A percentile compares a stretch with the other conserved stretches of the same genome.
These are phyloP conservation scores for Epinephelus malabaricus DNA, from an alignment of 2,797 vertebrate species.

Conservation along the genomic window DNA sequence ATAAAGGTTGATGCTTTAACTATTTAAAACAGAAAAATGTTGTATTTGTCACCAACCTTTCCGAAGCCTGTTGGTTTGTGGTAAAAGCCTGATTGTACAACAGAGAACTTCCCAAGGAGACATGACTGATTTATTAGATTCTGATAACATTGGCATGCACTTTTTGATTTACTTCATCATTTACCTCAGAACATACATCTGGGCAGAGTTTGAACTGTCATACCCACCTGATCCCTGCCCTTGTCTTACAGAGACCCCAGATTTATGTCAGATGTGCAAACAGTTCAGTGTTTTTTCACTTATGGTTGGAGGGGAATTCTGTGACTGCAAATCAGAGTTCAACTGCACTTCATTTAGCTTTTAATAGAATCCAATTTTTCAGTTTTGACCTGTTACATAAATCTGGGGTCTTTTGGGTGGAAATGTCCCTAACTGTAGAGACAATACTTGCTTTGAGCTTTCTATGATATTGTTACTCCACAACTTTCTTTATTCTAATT, in stretches of 20 bases:
- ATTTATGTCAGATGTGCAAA: slow-evolving; percentile 82
- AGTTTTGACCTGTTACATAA: slow-evolving; percentile 68
- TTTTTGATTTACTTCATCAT: slow-evolving; percentile 47
- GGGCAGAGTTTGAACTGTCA: slow-evolving; percentile 87
- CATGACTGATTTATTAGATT: slow-evolving; percentile 84
- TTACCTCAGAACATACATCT: slow-evolving; percentile 89
- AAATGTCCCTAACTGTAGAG: slow-evolving; percentile 61
- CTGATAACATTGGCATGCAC: slow-evolving; percentile 83
- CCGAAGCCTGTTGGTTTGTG: slow-evolving; percentile 92
- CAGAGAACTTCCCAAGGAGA: slow-evolving; percentile 88
- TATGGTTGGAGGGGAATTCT: not conserved
- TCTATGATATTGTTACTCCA: slow-evolving; percentile 67
- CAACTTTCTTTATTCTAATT: slow-evolving; percentile 27
- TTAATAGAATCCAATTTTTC: slow-evolving; percentile 14
- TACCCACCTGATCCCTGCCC: slow-evolving; percentile 91
- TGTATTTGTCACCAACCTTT: slow-evolving; percentile 90
- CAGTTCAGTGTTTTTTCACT: not conserved
- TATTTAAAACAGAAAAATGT: slow-evolving; percentile 83
- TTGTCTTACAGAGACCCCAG: slow-evolving; percentile 88
- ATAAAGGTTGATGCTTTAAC: slow-evolving; percentile 90
- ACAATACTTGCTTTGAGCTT: slow-evolving; percentile 81
- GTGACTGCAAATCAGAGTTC: slow-evolving; percentile 1
- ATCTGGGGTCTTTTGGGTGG: slow-evolving; percentile 80
- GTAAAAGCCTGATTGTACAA: slow-evolving; percentile 91
- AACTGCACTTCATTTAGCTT: not conserved